phyloP scores from a whole-genome alignment of 1,140 invertebrate species.

The Aphelinus certus region DNA sequence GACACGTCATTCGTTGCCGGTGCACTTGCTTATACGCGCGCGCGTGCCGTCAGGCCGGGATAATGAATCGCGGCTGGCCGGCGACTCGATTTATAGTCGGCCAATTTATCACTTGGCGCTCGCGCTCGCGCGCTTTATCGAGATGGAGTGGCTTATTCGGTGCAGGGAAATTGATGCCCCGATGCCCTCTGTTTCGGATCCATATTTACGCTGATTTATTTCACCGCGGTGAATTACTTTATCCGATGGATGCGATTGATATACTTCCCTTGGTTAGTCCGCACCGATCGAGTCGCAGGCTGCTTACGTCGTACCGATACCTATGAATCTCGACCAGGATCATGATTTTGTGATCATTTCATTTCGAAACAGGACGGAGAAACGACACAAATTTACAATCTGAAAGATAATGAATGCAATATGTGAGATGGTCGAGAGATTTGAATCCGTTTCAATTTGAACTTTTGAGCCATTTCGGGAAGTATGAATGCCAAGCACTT shows the following conservation, averaged over 20 bases:
- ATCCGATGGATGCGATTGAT: conserved; percentile 3
- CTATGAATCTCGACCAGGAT: too few relatives aligned
- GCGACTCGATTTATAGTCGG: conserved; percentile 12
- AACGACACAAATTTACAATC: too few relatives aligned
- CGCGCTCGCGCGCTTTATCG: background rate
- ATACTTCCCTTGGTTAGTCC: background rate
- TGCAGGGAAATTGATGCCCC: conserved; percentile 10
- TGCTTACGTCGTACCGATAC: too few relatives aligned
- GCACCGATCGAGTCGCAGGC: too few relatives aligned
- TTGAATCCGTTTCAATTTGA: too few relatives aligned
- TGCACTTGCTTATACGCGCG: background rate
- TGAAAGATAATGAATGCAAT: too few relatives aligned
- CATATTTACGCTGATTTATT: background rate
- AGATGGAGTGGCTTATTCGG: conserved; percentile 22
- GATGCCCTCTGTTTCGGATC: background rate
- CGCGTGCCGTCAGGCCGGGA: background rate
- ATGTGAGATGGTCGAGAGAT: too few relatives aligned
- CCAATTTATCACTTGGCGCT: conserved; percentile 12
- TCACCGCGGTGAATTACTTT: background rate
- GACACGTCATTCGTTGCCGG: background rate
- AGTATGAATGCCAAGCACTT: too few relatives aligned
- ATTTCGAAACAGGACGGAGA: too few relatives aligned
- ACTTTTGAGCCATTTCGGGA: too few relatives aligned
- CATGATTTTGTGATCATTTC: too few relatives aligned
- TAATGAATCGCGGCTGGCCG: conserved; percentile 16